Evolutionary conservation across 2,888 invertebrate species (phyloP), one percentile per base, ranked within the genome.

Genomic region (Chymomyza procnemis): DNA sequence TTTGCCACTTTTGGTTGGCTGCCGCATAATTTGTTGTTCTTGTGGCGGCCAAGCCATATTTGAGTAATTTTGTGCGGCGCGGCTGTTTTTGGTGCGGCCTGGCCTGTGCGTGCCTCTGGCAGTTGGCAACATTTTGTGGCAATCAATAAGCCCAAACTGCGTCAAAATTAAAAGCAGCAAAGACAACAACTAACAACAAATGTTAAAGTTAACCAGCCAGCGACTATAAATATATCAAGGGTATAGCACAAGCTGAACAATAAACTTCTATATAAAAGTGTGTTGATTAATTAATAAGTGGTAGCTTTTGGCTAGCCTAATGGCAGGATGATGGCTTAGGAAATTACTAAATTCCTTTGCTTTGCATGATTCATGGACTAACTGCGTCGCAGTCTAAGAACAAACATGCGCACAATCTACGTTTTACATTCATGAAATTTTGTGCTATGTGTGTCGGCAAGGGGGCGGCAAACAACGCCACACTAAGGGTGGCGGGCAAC

Each of bases 141-240:
- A 86, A 82, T 82, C 81, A 85, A 82, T 82, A 87, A 78, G n/a
- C n/a, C 83, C 80, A 19, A 87, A 76, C 85, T 82, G 80, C 83
- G 80, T 79, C 85, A 78, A 82, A 67, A 19, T n/a, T 12, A 21
- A 19, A 21, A 54, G 19, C 18, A 6, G 12, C 12, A 54, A n/a
- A 54, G 54, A 22, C 54, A 54, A 54, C 19, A 54, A 61, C 58
- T 66, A 54, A 61, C 58, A 65, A 84, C 86, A 81, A 81, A 81
- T 85, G 79, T 80, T 81, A 58, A 71, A 81, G 70, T 69, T 75
- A 67, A 64, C 58, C 26, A 22, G 54, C 16, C 58, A 4, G 8
- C 8, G 34, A 34, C 34, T 34, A 34, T 34, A 34, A 34, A 34
- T 34, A 34, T 34, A 41, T 41, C 9, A 41, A 41, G 4, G 1